A percentile compares a stretch with the other conserved stretches of the same genome.
These are phyloP conservation scores for Frankliniella fusca DNA, from an alignment of 2,888 invertebrate genomes.

Conservation along the genomic window DNA sequence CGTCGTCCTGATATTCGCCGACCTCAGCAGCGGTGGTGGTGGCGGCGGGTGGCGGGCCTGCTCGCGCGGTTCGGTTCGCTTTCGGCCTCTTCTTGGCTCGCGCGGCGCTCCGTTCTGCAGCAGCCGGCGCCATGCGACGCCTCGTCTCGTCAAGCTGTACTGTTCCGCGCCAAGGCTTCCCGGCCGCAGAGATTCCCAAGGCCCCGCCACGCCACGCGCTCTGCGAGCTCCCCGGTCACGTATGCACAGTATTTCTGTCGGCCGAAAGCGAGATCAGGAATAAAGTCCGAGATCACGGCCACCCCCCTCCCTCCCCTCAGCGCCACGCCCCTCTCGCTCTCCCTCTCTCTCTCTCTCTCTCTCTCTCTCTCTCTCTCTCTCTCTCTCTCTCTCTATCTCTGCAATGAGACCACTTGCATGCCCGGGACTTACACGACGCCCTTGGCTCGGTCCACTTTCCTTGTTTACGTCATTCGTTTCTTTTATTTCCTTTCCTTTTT, in stretches of 20 bases:
- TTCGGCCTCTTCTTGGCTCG: neutral
- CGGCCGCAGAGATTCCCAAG: too few relatives aligned
- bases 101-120: neutral
- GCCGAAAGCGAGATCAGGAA: slow-evolving; percentile 12
- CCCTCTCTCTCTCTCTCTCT: neutral
- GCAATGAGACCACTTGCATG: neutral
- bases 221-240: neutral
- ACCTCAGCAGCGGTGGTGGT: too few relatives aligned
- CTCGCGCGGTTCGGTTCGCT: too few relatives aligned
- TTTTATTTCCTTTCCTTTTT: neutral
- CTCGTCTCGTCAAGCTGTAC: too few relatives aligned
- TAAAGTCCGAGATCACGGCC: slow-evolving; percentile 6
- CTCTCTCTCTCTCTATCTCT: neutral
- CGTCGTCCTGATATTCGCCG: too few relatives aligned
- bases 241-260: slow-evolving; percentile 24
- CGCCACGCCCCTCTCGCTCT: neutral
- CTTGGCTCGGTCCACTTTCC: neutral
- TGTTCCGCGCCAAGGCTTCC: too few relatives aligned
- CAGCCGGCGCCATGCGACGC: neutral
- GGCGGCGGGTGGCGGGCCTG: too few relatives aligned
- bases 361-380: neutral
- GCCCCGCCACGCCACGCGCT: too few relatives aligned
- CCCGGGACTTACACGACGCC: too few relatives aligned
- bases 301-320: neutral
- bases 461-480: neutral